These are phyloP conservation scores for Diarsia brunnea DNA, from an alignment of 2,888 invertebrate genomes.

Conservation along the genomic window DNA sequence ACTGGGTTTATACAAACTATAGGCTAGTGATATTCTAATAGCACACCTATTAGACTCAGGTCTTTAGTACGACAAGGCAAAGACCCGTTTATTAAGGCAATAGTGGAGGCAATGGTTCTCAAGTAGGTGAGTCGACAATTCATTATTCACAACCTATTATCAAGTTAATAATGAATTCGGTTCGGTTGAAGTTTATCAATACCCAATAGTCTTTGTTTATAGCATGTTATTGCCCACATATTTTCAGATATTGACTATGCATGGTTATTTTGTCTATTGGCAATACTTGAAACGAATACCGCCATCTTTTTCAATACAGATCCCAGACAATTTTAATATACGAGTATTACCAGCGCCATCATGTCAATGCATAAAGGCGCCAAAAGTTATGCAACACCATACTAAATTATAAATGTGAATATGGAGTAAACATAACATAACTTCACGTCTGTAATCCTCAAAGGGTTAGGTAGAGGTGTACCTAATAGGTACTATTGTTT, in stretches of 20 bases:
- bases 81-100: not conserved
- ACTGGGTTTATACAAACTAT: not conserved
- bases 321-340: too few relatives aligned
- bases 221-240: not conserved
- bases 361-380: not conserved
- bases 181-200: not conserved
- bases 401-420: not conserved
- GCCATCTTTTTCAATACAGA: not conserved
- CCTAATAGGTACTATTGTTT: too few relatives aligned
- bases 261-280: not conserved
- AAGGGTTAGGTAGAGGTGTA: too few relatives aligned
- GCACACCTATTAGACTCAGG: not conserved
- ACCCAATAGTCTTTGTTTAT: not conserved
- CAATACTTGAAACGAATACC: not conserved
- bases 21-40: not conserved
- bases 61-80: not conserved
- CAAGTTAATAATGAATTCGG: not conserved
- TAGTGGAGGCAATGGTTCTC: not conserved
- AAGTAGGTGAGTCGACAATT: not conserved
- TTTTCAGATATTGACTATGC: not conserved
- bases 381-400: not conserved
- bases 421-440: too few relatives aligned
- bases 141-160: conserved; percentile 14
- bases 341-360: not conserved
- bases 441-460: too few relatives aligned